phyloP scores from a whole-genome alignment of 2,113 vertebrate genomes.

The Hypomesus transpacificus region DNA sequence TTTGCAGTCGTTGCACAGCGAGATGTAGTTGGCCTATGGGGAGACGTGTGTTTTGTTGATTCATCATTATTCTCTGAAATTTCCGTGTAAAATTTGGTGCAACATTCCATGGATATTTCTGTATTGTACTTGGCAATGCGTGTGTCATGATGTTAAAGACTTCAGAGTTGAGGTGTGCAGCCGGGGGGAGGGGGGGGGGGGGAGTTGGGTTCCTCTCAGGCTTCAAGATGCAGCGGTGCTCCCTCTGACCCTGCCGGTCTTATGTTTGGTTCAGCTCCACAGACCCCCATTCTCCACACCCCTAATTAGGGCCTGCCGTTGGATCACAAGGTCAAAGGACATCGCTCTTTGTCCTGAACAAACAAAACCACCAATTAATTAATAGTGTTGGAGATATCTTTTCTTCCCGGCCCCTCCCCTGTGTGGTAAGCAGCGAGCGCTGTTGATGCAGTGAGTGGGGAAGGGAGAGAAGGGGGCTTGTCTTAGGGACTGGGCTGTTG shows the following conservation, averaged over 20 bases:
- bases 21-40: no score
- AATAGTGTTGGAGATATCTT: slow-evolving; percentile 32
- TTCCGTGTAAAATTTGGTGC: no score
- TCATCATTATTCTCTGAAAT: no score
- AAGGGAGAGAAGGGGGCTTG: slow-evolving; percentile 27
- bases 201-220: no score
- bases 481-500: slow-evolving; percentile 9
- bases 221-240: not conserved
- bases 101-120: no score
- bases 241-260: not conserved
- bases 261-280: not conserved
- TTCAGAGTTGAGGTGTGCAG: no score
- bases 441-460: slow-evolving; percentile 44
- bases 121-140: no score
- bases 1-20: no score
- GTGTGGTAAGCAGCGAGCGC: not conserved
- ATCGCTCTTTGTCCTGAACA: slow-evolving; percentile 36
- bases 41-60: no score
- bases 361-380: slow-evolving; percentile 61
- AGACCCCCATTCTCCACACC: slow-evolving; percentile 15
- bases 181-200: no score
- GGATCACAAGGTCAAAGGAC: slow-evolving; percentile 49
- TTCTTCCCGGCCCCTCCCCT: not conserved
- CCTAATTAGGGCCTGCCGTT: slow-evolving; percentile 31
- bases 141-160: no score